These are phyloP conservation scores for Pangasius mekongensis DNA, from an alignment of 2,797 vertebrate genomes.

Conservation along the genomic window DNA sequence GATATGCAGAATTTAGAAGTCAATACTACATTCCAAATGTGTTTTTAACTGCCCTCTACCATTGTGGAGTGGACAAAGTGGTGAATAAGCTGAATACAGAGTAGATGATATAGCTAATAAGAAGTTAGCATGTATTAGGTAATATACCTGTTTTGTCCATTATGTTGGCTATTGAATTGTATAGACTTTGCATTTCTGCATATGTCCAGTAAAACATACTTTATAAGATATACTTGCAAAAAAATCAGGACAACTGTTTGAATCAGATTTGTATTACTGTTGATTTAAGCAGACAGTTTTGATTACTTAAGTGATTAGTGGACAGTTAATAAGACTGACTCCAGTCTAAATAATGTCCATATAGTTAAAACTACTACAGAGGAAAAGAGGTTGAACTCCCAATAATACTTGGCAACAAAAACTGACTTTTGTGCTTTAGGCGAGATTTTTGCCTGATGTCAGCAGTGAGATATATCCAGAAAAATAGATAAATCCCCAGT, in stretches of 20 bases:
- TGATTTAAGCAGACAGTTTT: background rate
- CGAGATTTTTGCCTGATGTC: slow-evolving; percentile 5
- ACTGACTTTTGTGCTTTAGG: background rate
- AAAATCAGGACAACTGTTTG: background rate
- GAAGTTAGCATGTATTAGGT: background rate
- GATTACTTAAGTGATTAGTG: background rate
- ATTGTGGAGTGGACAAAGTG: background rate
- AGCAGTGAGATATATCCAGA: background rate
- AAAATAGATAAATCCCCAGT: background rate
- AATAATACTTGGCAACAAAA: background rate
- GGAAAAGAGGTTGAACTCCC: background rate
- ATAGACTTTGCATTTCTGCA: background rate
- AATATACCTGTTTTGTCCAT: background rate
- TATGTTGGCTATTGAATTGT: background rate
- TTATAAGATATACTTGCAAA: background rate
- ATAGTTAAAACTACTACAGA: background rate
- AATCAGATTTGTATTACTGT: background rate
- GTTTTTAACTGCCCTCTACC: background rate
- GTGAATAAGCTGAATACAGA: background rate
- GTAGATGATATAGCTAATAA: background rate
- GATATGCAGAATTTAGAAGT: background rate
- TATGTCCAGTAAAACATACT: background rate
- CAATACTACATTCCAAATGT: background rate
- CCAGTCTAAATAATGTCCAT: background rate
- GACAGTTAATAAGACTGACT: background rate